A percentile compares a stretch with the other conserved stretches of the same genome.
Conservation (phyloP, 2,113 vertebrate species). For the Phoenicopterus ruber region DNA sequence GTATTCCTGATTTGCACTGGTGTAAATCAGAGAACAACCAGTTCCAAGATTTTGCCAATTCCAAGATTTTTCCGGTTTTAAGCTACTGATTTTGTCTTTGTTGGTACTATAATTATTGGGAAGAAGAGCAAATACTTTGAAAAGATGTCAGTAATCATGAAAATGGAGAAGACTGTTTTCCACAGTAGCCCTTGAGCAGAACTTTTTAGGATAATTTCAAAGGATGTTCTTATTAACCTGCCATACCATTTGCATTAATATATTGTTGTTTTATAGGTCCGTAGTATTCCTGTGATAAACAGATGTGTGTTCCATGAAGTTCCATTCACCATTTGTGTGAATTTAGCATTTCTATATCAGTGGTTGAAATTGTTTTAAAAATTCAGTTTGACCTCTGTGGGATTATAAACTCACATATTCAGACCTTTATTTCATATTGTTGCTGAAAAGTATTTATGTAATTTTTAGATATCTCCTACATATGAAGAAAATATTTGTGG, state of each 20-base stretch:
- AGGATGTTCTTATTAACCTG: not conserved
- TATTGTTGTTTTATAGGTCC: not conserved
- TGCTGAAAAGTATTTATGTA: not conserved
- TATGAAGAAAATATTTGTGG: not conserved
- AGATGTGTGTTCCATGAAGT: not conserved
- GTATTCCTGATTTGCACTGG: not conserved
- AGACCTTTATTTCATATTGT: not conserved
- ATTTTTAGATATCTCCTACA: not conserved
- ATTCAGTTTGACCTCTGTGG: not conserved
- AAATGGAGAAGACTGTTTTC: not conserved
- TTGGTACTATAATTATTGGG: not conserved
- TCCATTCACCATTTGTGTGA: not conserved
- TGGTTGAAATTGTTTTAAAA: not conserved
- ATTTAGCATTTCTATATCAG: not conserved
- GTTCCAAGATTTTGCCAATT: not conserved
- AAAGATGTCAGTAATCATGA: not conserved
- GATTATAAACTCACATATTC: not conserved
- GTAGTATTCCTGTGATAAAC: not conserved
- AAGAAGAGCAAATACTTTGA: not conserved
- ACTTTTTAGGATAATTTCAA: not conserved
- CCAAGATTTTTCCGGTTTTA: not conserved
- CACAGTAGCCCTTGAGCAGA: not conserved
- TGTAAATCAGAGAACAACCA: not conserved
- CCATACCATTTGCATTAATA: not conserved
- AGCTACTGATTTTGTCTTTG: not conserved